Percentiles rank a stretch among this genome's conserved stretches.
Conservation (phyloP, 1,140 invertebrate species). For the Calycopis cecrops region DNA sequence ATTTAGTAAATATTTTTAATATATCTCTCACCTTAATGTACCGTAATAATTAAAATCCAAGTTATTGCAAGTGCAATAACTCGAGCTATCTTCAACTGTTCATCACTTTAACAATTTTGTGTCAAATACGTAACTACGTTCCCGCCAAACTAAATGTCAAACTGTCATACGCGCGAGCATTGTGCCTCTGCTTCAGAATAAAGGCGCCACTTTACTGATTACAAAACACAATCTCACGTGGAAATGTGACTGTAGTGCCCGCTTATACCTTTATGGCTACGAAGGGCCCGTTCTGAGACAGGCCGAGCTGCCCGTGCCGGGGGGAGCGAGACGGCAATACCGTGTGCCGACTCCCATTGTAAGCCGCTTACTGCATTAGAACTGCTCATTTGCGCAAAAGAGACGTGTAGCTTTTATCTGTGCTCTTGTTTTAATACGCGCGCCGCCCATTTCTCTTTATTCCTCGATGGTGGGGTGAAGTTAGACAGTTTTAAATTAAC, state of each 20-base stretch:
- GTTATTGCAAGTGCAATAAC: constrained; percentile 68
- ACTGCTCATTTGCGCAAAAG: constrained; percentile 66
- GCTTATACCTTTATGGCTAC: constrained; percentile 62
- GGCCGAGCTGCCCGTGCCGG: constrained; percentile 37
- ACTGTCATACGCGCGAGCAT: constrained; percentile 67
- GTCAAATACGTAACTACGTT: constrained; percentile 45
- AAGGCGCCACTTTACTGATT: constrained; percentile 71
- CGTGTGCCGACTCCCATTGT: constrained; percentile 57
- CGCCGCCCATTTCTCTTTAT: constrained; percentile 63
- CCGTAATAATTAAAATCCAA: constrained; percentile 58
- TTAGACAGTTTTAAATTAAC: constrained; percentile 73
- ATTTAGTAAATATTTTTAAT: too few relatives aligned
- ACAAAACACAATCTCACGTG: constrained; percentile 72
- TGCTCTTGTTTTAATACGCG: constrained; percentile 44
- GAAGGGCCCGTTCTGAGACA: constrained; percentile 54
- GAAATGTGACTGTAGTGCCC: constrained; percentile 53
- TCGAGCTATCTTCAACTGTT: constrained; percentile 55
- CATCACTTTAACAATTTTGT: constrained; percentile 31
- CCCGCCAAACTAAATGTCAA: constrained; percentile 71
- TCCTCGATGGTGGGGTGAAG: constrained; percentile 57
- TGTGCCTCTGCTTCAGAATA: constrained; percentile 58
- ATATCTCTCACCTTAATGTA: constrained; percentile 41
- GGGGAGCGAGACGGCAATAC: constrained; percentile 44
- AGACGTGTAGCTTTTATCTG: constrained; percentile 51
- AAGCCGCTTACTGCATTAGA: constrained; percentile 60